Conservation (phyloP, 2,888 invertebrate genomes). For the Coenonympha glycerion region DNA sequence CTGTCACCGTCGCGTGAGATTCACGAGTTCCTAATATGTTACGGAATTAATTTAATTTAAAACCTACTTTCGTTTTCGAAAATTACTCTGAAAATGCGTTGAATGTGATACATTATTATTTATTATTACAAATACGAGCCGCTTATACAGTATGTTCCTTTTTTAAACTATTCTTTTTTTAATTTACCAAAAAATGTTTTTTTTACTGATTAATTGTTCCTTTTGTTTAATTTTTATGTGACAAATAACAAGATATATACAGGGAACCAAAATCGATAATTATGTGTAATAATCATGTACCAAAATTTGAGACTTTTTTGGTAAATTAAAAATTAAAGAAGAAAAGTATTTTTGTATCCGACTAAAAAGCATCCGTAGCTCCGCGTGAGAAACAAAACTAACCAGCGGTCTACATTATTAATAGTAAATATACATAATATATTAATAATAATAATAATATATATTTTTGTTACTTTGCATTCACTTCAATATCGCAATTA, state of each 20-base stretch:
- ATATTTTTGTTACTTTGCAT: conserved; percentile 44
- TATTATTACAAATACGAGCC: conserved; percentile 9
- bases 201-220: too few relatives aligned
- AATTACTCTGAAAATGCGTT: not conserved
- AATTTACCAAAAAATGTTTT: conserved; percentile 22
- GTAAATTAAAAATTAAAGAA: conserved; percentile 23
- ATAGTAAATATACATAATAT: conserved; percentile 25
- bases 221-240: not conserved
- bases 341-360: conserved; percentile 24
- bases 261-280: too few relatives aligned
- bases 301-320: too few relatives aligned
- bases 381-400: conserved; percentile 35
- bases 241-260: too few relatives aligned
- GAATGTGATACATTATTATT: too few relatives aligned
- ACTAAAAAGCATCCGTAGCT: conserved; percentile 30
- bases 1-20: conserved; percentile 27
- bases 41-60: not conserved
- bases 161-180: conserved; percentile 16
- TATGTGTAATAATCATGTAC: too few relatives aligned
- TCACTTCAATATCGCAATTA: conserved; percentile 45
- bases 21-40: conserved; percentile 26
- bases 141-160: conserved; percentile 22
- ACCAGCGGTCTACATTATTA: conserved; percentile 44
- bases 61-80: not conserved
- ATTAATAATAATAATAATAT: conserved; percentile 36